These are phyloP conservation scores for Etheostoma perlongum DNA, from an alignment of 2,797 vertebrate species.

Conservation along the genomic window DNA sequence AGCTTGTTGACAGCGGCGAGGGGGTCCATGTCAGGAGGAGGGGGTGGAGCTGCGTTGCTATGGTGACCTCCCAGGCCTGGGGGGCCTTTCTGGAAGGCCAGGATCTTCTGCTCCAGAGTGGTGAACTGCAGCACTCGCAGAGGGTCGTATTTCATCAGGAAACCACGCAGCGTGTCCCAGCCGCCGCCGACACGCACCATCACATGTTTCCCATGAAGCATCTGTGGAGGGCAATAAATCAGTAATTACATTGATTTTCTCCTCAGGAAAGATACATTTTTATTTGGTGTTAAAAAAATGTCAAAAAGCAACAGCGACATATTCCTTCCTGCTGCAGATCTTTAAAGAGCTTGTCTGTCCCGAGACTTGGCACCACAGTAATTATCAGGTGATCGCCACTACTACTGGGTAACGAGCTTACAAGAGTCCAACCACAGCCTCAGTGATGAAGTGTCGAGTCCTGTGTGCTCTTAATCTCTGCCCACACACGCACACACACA, in stretches of 20 bases:
- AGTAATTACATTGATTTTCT: neutral
- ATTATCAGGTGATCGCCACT: conserved; percentile 62
- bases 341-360: conserved; percentile 22
- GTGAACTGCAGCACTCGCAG: conserved; percentile 95
- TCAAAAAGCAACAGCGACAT: conserved; percentile 6
- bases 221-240: conserved; percentile 79
- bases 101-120: conserved; percentile 97
- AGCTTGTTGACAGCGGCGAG: conserved; percentile 87
- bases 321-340: neutral
- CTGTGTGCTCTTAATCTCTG: neutral
- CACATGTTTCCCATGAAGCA: conserved; percentile 98
- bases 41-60: conserved; percentile 61
- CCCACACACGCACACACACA: neutral
- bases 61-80: conserved; percentile 75
- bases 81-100: conserved; percentile 94
- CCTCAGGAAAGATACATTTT: too few relatives aligned
- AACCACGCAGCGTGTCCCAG: conserved; percentile 98
- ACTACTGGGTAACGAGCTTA: conserved; percentile 62
- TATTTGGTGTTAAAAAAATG: neutral
- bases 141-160: conserved; percentile 95
- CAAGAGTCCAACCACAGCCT: conserved; percentile 15
- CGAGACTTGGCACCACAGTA: conserved; percentile 7
- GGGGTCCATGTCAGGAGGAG: conserved; percentile 93
- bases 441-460: conserved; percentile 1
- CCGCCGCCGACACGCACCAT: conserved; percentile 99